Evolutionary conservation across 2,888 invertebrate species (phyloP), one percentile per base, ranked within the genome.

Genomic region (Dryobota labecula): DNA sequence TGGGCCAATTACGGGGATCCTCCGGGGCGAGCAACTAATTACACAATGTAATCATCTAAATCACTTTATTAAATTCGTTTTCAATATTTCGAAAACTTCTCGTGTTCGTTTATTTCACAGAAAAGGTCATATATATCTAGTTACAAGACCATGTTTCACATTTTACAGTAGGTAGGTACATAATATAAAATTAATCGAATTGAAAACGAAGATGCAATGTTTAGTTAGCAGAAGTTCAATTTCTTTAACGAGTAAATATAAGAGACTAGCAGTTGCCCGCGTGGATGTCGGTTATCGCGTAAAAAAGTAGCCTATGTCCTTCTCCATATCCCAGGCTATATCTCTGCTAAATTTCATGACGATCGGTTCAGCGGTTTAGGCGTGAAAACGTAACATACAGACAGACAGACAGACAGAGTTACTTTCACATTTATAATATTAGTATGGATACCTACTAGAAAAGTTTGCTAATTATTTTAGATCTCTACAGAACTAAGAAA

Each of bases 11-110:
- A 69, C 24, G 18, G 13, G 18, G 20, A 9, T 51, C 65, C 36
- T 51, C 33, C n/a, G 24, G 38, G 45, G 51, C 47, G 13, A 56
- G 24, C 57, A 70, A 67, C 69, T 81, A 73, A 81, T 77, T 81
- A 77, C 38, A 30, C 36, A 66, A 69, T 63, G 53, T 76, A 61
- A 79, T 70, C 58, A 58, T 66, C 38, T 51, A 64, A 75, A 75
- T 70, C 63, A 67, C 45, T 64, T 57, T 67, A 53, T 43, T 27
- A 27, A 61, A 67, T 47, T 65, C 13, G 18, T 45, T 69, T 53
- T 53, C n/a, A 62, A 57, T 69, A 30, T 66, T 69, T 58, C 57
- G 30, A 30, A 36, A n/a, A 6, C 36, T 9, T 49, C 2, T 45
- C 20, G 6, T 20, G 24, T 27, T 71, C 15, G 3, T 30, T 30